Percentiles rank a stretch among this genome's conserved stretches.
These are phyloP conservation scores for Chrysogorgia sp. DNA, from an alignment of 92 coral and sea anemone species.

Conservation along the genomic window DNA sequence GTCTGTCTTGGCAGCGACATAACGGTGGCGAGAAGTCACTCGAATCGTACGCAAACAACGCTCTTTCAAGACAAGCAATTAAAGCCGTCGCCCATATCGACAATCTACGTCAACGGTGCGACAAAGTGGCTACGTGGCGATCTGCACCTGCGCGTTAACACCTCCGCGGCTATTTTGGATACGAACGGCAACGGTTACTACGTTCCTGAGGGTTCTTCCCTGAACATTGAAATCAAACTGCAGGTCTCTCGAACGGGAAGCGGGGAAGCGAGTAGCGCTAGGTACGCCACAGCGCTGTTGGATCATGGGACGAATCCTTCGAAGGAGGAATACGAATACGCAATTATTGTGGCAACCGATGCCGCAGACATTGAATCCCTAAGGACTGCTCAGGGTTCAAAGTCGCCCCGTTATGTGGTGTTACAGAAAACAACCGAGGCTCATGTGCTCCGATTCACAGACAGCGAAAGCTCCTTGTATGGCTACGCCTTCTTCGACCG, in stretches of 20 bases:
- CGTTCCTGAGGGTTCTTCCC: constrained; percentile 49
- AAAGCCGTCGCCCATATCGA: neutral
- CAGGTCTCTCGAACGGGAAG: neutral
- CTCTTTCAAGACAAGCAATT: constrained; percentile 69
- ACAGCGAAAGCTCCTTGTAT: constrained; percentile 1
- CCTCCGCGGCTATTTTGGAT: constrained; percentile 52
- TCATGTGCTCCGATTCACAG: constrained; percentile 38
- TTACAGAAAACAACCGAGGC: constrained; percentile 46
- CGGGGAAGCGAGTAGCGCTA: constrained; percentile 24
- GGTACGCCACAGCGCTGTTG: constrained; percentile 69
- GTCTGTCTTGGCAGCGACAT: constrained; percentile 74
- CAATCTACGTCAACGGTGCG: constrained; percentile 51
- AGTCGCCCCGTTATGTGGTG: constrained; percentile 24
- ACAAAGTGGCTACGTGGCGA: constrained; percentile 20
- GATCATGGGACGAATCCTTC: constrained; percentile 52
- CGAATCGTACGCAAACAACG: constrained; percentile 56
- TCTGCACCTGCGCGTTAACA: neutral
- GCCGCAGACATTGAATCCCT: constrained; percentile 18
- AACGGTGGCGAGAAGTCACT: constrained; percentile 14
- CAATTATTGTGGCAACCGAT: constrained; percentile 42
- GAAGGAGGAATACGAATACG: constrained; percentile 41
- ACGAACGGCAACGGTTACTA: constrained; percentile 70
- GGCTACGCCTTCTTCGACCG: constrained; percentile 44
- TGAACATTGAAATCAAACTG: constrained; percentile 7
- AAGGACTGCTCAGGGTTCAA: constrained; percentile 27